Evolutionary conservation across 2,797 vertebrate species (phyloP).

Genomic region (Pseudomugil tenellus): DNA sequence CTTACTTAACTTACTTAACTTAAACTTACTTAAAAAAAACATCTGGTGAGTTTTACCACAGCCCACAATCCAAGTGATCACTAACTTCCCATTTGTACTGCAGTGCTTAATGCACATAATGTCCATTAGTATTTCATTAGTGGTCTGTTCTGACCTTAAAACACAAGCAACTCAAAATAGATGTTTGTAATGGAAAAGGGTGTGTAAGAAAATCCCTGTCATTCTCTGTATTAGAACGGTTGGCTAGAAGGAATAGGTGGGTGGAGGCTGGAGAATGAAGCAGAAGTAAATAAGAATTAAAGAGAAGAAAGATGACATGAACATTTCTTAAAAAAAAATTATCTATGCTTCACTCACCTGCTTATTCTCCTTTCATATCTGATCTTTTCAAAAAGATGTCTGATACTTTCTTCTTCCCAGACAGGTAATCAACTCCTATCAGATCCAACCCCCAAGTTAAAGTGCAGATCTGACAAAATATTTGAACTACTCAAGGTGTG

Average conservation of each 20-base stretch:
- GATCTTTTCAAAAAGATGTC: slow-evolving; percentile 41
- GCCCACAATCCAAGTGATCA: too few relatives aligned
- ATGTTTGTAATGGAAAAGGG: background rate
- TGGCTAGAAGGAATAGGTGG: slow-evolving; percentile 7
- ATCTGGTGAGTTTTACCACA: too few relatives aligned
- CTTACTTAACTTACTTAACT: too few relatives aligned
- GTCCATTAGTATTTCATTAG: too few relatives aligned
- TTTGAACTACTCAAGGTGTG: slow-evolving; percentile 39
- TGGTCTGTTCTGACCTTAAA: background rate
- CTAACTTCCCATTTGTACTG: too few relatives aligned
- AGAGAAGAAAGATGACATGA: background rate
- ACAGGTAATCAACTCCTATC: slow-evolving; percentile 59
- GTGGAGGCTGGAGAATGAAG: background rate
- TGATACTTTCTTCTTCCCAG: slow-evolving; percentile 54
- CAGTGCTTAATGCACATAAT: too few relatives aligned
- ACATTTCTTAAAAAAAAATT: slow-evolving; percentile 14
- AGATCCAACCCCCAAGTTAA: slow-evolving; percentile 46
- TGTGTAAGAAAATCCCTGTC: background rate
- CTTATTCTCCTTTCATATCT: slow-evolving; percentile 42
- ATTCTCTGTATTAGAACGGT: slow-evolving; percentile 39
- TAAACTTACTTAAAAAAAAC: too few relatives aligned
- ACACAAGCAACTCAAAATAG: background rate
- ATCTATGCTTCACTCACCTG: slow-evolving; percentile 22
- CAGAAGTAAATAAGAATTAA: slow-evolving; percentile 5
- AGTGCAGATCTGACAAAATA: slow-evolving; percentile 48